These are phyloP conservation scores for Laterallus jamaicensis DNA, from an alignment of 2,113 vertebrate species.

Conservation along the genomic window DNA sequence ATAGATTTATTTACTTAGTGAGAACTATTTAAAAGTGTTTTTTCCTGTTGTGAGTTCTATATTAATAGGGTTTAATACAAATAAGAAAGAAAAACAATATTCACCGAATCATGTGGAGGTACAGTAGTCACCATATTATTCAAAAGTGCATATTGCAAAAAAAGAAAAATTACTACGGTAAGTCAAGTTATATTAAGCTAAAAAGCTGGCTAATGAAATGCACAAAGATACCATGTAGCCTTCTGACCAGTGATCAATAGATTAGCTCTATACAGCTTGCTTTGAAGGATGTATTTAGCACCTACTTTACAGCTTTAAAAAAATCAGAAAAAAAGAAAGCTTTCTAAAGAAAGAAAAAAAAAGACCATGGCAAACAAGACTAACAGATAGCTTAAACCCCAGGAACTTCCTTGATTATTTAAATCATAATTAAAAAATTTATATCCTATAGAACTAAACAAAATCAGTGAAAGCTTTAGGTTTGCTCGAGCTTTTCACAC, in stretches of 20 bases:
- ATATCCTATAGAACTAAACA: not conserved
- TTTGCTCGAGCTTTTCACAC: not conserved
- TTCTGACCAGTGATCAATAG: not conserved
- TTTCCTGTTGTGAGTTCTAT: not conserved
- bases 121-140: not conserved
- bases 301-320: not conserved
- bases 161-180: no score
- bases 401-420: not conserved
- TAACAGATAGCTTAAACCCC: not conserved
- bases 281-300: not conserved
- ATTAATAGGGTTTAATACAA: not conserved
- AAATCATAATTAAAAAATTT: not conserved
- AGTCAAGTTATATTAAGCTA: not conserved
- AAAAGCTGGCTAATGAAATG: not conserved
- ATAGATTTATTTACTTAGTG: not conserved
- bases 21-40: not conserved
- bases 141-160: not conserved
- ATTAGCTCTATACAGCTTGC: not conserved
- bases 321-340: rapidly evolving
- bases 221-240: not conserved
- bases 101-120: not conserved
- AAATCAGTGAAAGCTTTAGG: not conserved
- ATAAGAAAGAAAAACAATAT: not conserved
- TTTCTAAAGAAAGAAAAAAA: not conserved
- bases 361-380: not conserved